Conservation (phyloP, 2,888 invertebrate species). For the Abscondita cerata region DNA sequence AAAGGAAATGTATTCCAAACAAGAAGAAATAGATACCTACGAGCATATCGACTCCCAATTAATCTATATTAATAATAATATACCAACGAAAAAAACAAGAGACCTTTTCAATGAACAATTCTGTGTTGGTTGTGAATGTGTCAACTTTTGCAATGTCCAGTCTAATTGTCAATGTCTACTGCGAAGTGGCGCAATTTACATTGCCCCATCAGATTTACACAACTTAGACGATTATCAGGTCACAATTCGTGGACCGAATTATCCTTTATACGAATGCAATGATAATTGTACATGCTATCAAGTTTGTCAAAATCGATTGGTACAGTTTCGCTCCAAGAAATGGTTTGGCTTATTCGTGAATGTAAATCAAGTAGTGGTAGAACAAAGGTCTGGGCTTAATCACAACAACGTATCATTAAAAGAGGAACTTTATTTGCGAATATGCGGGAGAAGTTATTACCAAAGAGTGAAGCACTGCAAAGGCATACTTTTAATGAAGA, state of each 20-base stretch:
- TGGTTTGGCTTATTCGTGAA: constrained; percentile 64
- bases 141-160: constrained; percentile 45
- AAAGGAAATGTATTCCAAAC: not conserved
- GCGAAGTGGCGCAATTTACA: constrained; percentile 39
- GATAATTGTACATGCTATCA: constrained; percentile 65
- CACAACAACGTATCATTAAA: constrained; percentile 62
- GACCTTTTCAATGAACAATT: constrained; percentile 34
- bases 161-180: constrained; percentile 45
- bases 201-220: constrained; percentile 29
- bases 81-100: constrained; percentile 62
- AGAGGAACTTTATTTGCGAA: constrained; percentile 84
- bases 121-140: constrained; percentile 39
- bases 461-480: constrained; percentile 67
- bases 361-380: no score
- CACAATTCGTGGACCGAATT: constrained; percentile 37
- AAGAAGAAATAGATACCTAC: constrained; percentile 46
- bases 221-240: constrained; percentile 32
- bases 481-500: constrained; percentile 63
- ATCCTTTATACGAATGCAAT: constrained; percentile 72
- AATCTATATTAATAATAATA: constrained; percentile 69
- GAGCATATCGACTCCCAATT: constrained; percentile 61
- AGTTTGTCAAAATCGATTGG: constrained; percentile 72
- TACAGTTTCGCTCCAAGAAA: constrained; percentile 75
- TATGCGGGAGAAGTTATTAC: constrained; percentile 89
- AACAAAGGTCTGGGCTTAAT: constrained; percentile 75